Evolutionary conservation across 2,113 vertebrate species (phyloP), one percentile per base, ranked within the genome.

Genomic region (Prionailurus bengalensis): DNA sequence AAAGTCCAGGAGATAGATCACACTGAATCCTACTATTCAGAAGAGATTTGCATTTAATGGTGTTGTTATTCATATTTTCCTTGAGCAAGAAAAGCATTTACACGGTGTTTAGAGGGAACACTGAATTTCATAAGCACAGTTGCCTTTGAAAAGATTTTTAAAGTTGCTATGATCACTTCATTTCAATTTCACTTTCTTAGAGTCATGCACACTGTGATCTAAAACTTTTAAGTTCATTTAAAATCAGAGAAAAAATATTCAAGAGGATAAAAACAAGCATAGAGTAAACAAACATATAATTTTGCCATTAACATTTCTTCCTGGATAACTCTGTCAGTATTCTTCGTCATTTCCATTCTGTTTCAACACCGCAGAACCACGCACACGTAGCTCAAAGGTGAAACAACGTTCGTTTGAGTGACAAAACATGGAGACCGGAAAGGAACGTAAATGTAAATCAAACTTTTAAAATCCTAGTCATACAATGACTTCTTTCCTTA

Each of bases 211-310:
- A 55, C 42, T 78, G 66, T 81, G 61, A 58, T 25, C 76, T 86
- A 91, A 84, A 82, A 53, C 74, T 93, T 83, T 65, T 81, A 73
- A 42, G 25, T 96, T 80, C 79, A 86, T 36, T 97, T 93, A 83
- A 87, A 87, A 80, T 36, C 27, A 21, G 11, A 88, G 55, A 55
- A 29, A 78, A 45, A 80, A 68, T 55, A 82, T 74, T 33, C 33
- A 58, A 83, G 25, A 73, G 51, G 51, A 84, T 58, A 78, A 90
- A 96, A 85, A 81, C 7, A 93, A 94, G 55, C 61, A 92, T 14
- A 68, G 68, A 86, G 14, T 48, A 80, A 87, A 89, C 23, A 65
- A 45, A 78, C 21, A 1, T 12, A 48, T 12, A 78, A 51, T 12
- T 82, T 39, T 65, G 53, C 58, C 70, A 55, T 65, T 63, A 73